These are phyloP conservation scores for Dascyllus trimaculatus DNA, from an alignment of 2,113 vertebrate genomes.

Conservation along the genomic window DNA sequence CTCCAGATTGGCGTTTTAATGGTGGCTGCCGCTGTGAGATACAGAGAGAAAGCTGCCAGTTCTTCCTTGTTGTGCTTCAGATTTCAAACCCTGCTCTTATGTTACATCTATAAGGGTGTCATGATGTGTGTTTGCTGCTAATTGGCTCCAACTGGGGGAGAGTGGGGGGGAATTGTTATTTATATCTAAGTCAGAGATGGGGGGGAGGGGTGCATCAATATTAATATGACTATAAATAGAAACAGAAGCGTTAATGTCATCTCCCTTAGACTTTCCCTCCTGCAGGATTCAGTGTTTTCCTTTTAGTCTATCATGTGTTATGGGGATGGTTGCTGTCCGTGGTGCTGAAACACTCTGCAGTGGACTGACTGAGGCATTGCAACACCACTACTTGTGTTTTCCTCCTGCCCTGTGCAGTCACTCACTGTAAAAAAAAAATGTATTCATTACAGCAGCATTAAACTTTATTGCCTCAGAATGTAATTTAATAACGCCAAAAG, in stretches of 20 bases:
- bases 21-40: too few species aligned
- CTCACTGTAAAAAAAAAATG: constrained; percentile 1
- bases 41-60: constrained; percentile 8
- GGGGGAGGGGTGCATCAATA: constrained; percentile 72
- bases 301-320: too few species aligned
- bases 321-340: constrained; percentile 45
- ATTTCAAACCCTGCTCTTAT: too few species aligned
- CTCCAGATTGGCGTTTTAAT: too few species aligned
- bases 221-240: constrained; percentile 85
- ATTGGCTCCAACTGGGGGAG: constrained; percentile 43
- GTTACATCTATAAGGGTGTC: neutral
- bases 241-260: constrained; percentile 64
- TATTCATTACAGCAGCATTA: constrained; percentile 38
- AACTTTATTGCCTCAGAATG: constrained; percentile 30
- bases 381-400: neutral
- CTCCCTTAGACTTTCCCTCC: constrained; percentile 36
- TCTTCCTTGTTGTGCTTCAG: too few species aligned
- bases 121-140: constrained; percentile 7
- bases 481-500: constrained; percentile 18
- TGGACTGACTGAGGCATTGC: constrained; percentile 16
- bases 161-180: constrained; percentile 46
- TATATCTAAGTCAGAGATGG: constrained; percentile 54
- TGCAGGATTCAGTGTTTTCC: constrained; percentile 26
- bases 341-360: constrained; percentile 78
- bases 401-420: constrained; percentile 4